Conservation (phyloP, 2,888 invertebrate species). For the Parasteatoda lunata region DNA sequence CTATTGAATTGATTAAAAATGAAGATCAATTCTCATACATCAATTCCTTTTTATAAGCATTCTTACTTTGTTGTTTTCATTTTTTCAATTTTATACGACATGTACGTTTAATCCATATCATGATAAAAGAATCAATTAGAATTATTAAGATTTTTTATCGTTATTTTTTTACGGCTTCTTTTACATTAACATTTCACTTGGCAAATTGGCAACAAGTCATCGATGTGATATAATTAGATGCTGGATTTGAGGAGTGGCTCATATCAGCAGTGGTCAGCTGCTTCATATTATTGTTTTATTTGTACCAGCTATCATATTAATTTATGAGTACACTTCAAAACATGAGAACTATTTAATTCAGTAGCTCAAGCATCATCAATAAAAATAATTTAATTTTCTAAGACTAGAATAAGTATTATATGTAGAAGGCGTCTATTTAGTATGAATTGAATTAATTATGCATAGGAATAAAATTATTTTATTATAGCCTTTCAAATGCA, state of each 20-base stretch:
- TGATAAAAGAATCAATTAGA: conserved; percentile 52
- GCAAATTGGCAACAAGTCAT: conserved; percentile 14
- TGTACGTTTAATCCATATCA: conserved; percentile 35
- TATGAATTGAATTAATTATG: too few relatives aligned
- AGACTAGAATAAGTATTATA: too few relatives aligned
- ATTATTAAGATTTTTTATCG: conserved; percentile 20
- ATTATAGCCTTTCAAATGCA: too few relatives aligned
- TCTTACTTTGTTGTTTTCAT: neutral
- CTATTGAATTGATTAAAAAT: conserved; percentile 18
- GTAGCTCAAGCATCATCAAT: too few relatives aligned
- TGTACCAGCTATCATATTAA: too few relatives aligned
- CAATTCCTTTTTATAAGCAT: neutral
- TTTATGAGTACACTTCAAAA: too few relatives aligned
- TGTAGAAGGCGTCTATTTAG: too few relatives aligned
- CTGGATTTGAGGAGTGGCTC: neutral
- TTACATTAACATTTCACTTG: neutral
- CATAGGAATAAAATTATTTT: too few relatives aligned
- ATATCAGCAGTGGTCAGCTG: too few relatives aligned
- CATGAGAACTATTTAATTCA: too few relatives aligned
- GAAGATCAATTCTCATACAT: neutral
- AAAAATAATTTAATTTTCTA: too few relatives aligned
- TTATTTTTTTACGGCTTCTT: conserved; percentile 10
- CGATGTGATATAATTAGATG: conserved; percentile 17
- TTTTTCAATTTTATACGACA: neutral
- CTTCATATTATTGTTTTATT: too few relatives aligned